Conservation (phyloP, 2,888 invertebrate genomes). For the Stictocephala bisonia region DNA sequence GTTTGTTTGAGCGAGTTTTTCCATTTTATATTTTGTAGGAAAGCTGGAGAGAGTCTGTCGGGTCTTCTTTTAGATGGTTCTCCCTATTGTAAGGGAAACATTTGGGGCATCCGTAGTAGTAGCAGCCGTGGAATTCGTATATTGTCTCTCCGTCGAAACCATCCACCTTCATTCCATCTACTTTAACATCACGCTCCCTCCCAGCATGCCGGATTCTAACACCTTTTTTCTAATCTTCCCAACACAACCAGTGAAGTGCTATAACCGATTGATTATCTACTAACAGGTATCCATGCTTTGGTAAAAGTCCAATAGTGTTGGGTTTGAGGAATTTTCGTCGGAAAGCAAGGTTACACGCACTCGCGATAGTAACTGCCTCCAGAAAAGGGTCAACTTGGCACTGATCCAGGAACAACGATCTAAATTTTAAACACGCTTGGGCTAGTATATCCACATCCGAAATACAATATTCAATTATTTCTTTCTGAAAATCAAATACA, state of each 20-base stretch:
- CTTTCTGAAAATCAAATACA: constrained; percentile 58
- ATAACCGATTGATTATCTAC: not conserved
- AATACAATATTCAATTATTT: constrained; percentile 57
- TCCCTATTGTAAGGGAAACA: constrained; percentile 34
- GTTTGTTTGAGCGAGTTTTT: not conserved
- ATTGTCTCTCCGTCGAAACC: constrained; percentile 51
- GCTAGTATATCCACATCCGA: constrained; percentile 59
- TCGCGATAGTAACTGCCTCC: constrained; percentile 57
- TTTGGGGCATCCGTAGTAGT: constrained; percentile 48
- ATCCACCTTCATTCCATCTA: constrained; percentile 50
- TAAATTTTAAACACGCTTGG: constrained; percentile 58
- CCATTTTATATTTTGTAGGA: constrained; percentile 4
- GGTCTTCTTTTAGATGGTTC: not conserved
- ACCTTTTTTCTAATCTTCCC: constrained; percentile 2
- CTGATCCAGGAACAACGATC: constrained; percentile 54
- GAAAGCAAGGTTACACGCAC: constrained; percentile 55
- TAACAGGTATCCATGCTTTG: not conserved
- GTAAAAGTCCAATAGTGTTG: constrained; percentile 5
- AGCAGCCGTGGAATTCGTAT: constrained; percentile 52
- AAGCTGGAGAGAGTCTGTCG: not conserved
- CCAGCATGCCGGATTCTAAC: constrained; percentile 20
- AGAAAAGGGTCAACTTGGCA: constrained; percentile 58
- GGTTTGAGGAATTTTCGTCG: constrained; percentile 54
- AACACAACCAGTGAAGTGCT: constrained; percentile 4
- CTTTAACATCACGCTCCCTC: not conserved